Percentiles rank a stretch among this genome's conserved stretches.
These are phyloP conservation scores for Volucella inflata DNA, from an alignment of 2,888 invertebrate species.

Conservation along the genomic window DNA sequence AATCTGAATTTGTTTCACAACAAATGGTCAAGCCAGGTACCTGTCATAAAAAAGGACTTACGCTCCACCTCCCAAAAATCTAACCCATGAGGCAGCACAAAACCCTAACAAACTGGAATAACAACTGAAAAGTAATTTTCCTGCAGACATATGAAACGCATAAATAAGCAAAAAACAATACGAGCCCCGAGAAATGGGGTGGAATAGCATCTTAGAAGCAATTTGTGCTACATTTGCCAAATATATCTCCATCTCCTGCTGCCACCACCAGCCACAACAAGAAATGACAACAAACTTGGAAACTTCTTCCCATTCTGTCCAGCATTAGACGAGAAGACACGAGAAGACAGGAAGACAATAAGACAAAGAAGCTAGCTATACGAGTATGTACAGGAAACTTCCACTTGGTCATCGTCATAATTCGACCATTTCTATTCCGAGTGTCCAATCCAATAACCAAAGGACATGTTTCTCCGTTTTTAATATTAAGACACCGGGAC, in stretches of 20 bases:
- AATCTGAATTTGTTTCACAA: conserved; percentile 36
- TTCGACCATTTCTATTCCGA: conserved; percentile 79
- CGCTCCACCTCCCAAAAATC: conserved; percentile 42
- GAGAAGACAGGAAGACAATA: neutral
- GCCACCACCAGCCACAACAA: neutral
- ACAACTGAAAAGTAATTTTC: conserved; percentile 73
- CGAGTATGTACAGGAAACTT: too few relatives aligned
- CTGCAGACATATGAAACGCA: conserved; percentile 75
- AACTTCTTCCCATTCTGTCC: conserved; percentile 6
- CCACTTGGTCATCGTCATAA: conserved; percentile 77
- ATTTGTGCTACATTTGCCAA: conserved; percentile 76
- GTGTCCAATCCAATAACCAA: conserved; percentile 78
- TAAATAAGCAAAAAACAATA: conserved; percentile 74
- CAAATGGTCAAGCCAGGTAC: conserved; percentile 69
- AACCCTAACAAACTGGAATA: conserved; percentile 45
- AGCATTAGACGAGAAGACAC: too few relatives aligned
- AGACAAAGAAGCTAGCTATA: neutral
- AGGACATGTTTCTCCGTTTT: conserved; percentile 76
- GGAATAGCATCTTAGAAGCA: conserved; percentile 75
- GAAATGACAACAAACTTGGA: conserved; percentile 66
- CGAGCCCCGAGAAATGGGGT: conserved; percentile 75
- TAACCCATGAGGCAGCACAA: conserved; percentile 34
- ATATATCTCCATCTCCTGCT: conserved; percentile 64
- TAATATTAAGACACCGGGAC: conserved; percentile 74
- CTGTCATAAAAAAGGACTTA: conserved; percentile 70